These are phyloP conservation scores for Pararge aegeria DNA, from an alignment of 1,140 invertebrate species.

Conservation along the genomic window DNA sequence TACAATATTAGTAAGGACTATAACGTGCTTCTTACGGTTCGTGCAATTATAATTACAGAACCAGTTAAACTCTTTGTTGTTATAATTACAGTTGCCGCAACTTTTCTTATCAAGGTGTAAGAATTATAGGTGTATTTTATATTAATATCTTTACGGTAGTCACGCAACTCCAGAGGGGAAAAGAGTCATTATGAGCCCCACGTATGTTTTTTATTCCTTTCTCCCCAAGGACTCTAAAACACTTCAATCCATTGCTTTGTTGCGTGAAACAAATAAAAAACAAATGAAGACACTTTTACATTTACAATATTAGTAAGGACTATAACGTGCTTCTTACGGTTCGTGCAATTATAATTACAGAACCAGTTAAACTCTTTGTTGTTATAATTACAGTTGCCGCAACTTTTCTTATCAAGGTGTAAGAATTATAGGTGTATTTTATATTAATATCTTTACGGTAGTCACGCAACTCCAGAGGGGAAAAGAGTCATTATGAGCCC, in stretches of 20 bases:
- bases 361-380: too few species aligned
- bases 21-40: constrained; percentile 6
- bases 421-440: constrained; percentile 36
- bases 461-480: constrained; percentile 34
- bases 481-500: constrained; percentile 24
- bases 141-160: constrained; percentile 46
- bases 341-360: too few species aligned
- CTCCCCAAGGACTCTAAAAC: constrained; percentile 9
- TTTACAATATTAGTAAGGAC: too few species aligned
- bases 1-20: not conserved
- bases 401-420: constrained; percentile 34
- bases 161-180: constrained; percentile 33
- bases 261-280: too few species aligned
- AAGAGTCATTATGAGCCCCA: constrained; percentile 23
- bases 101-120: constrained; percentile 34
- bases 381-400: constrained; percentile 24
- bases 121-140: constrained; percentile 38
- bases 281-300: too few species aligned
- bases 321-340: constrained; percentile 5
- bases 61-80: too few species aligned
- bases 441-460: constrained; percentile 47
- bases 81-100: constrained; percentile 24
- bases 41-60: too few species aligned
- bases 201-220: constrained; percentile 22
- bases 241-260: too few species aligned